Base-by-base conservation (phyloP, 2,888 invertebrate species). In the Didymodactylos carnosus region DNA sequence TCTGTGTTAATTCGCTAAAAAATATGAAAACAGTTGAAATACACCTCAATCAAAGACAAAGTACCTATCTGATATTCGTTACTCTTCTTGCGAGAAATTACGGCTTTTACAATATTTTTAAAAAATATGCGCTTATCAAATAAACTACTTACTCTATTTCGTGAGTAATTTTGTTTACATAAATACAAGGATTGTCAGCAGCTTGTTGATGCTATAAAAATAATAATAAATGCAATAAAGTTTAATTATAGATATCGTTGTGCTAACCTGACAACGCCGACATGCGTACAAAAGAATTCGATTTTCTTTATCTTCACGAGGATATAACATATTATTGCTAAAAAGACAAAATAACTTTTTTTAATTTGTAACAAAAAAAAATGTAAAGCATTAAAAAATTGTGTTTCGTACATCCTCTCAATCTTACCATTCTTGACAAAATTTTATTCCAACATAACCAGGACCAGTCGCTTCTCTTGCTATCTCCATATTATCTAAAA, bases 101-200 rank as follows among this genome's bases (percentile, higher is more conserved):
- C n/a, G n/a, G n/a, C n/a, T n/a, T n/a, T n/a, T n/a, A n/a, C n/a
- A n/a, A n/a, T n/a, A n/a, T n/a, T n/a, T n/a, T n/a, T n/a, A n/a
- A n/a, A n/a, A n/a, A n/a, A n/a, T n/a, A n/a, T n/a, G n/a, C n/a
- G n/a, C n/a, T n/a, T n/a, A n/a, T n/a, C n/a, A n/a, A n/a, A n/a
- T n/a, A n/a, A n/a, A 19, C 43, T 7, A 49, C 53, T 29, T 51
- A 51, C 51, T 95, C 94, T 76, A 99, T 94, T 89, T 99, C 97
- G 89, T 98, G 98, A 89, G 94, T 94, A 87, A 98, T 94, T 87
- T 97, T 97, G 88, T 99, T 98, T 0, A 98, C 97, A 82, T 99
- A 99, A 76, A 98, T 97, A 82, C 98, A 99, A 81, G 94, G 93
- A 73, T 94, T 97, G 81, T 94, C 94, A 0, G 98, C 94, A 71